Percentiles rank a stretch among this genome's conserved stretches.
Conservation (phyloP, 2,888 invertebrate genomes). For the Neuroscelio doddi region DNA sequence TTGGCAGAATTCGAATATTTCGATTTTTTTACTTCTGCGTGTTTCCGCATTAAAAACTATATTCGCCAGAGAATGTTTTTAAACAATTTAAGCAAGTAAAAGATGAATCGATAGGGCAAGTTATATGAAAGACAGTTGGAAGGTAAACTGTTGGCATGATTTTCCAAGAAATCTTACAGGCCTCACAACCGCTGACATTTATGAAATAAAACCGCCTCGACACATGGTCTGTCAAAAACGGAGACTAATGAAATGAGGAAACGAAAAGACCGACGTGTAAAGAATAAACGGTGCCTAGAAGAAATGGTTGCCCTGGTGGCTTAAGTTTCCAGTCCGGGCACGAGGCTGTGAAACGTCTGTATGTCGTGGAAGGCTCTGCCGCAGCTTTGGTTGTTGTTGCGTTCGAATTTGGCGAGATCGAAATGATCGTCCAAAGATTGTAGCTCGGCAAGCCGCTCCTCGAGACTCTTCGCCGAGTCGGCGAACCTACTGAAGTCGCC, state of each 20-base stretch:
- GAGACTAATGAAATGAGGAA: neutral
- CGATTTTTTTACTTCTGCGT: too few relatives aligned
- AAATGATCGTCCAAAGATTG: conserved; percentile 65
- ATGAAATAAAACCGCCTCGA: too few relatives aligned
- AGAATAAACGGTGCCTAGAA: neutral
- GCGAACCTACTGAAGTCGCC: conserved; percentile 62
- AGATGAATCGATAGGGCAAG: too few relatives aligned
- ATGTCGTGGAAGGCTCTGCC: conserved; percentile 68
- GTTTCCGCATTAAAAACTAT: too few relatives aligned
- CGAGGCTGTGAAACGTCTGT: conserved; percentile 67
- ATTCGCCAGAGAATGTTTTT: too few relatives aligned
- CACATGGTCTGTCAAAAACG: conserved; percentile 3
- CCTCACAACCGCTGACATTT: too few relatives aligned
- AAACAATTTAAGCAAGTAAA: too few relatives aligned
- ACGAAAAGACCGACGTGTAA: neutral
- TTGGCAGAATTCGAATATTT: too few relatives aligned
- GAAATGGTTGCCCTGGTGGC: conserved; percentile 22
- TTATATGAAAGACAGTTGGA: too few relatives aligned
- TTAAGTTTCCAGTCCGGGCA: conserved; percentile 68
- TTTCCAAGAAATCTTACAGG: too few relatives aligned
- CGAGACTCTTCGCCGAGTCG: conserved; percentile 61
- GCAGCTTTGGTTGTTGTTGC: conserved; percentile 67
- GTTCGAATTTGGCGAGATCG: conserved; percentile 64
- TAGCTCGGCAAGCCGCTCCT: conserved; percentile 63
- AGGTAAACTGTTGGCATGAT: too few relatives aligned